Evolutionary conservation across 2,797 vertebrate genomes (phyloP).

Genomic region (Tinamus major): DNA sequence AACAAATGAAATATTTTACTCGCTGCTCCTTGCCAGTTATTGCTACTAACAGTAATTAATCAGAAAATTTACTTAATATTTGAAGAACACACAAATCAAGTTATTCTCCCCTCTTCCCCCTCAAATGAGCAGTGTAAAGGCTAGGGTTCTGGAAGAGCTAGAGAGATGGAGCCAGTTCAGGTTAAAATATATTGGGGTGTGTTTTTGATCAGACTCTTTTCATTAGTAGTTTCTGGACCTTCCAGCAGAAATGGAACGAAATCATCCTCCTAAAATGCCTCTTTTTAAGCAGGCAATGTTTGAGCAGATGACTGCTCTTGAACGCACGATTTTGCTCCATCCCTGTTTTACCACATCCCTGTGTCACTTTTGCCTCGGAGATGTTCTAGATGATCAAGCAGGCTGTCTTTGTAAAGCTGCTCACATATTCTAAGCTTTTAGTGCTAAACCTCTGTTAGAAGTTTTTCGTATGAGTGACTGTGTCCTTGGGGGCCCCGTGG

Average conservation of each 20-base stretch:
- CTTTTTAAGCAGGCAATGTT: not conserved
- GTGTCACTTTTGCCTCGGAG: conserved; percentile 16
- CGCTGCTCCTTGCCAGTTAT: not conserved
- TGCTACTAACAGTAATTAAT: not conserved
- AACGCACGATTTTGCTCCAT: no score
- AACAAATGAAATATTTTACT: not conserved
- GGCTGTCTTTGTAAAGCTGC: conserved; percentile 9
- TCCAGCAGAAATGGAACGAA: not conserved
- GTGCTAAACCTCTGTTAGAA: not conserved
- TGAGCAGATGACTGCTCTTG: no score
- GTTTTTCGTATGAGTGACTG: not conserved
- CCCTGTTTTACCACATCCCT: not conserved
- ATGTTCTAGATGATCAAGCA: not conserved
- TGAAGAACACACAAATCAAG: not conserved
- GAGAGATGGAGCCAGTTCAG: not conserved
- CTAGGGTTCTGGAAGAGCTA: not conserved
- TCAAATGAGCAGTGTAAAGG: not conserved
- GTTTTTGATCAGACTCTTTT: not conserved
- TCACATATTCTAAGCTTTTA: conserved; percentile 21
- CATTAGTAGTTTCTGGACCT: not conserved
- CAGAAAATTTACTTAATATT: not conserved
- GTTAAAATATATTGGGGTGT: not conserved
- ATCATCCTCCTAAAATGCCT: not conserved
- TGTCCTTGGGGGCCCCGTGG: conserved; percentile 10
- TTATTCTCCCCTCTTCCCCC: not conserved